Conservation (phyloP, 2,113 vertebrate genomes). For the Alosa alosa region DNA sequence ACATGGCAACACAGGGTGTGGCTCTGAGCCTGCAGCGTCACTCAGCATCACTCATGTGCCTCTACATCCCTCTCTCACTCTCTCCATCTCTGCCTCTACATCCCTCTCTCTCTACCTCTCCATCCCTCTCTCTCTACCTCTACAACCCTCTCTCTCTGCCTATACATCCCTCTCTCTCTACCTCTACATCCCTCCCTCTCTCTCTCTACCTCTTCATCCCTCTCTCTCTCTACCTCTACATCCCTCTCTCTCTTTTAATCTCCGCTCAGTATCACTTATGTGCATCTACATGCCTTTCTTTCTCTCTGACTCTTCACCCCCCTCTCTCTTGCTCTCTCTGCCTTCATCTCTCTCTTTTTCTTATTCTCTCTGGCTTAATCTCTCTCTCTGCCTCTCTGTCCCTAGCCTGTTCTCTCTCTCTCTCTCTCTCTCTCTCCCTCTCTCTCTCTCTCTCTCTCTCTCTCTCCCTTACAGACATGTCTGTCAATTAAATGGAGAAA, state of each 20-base stretch:
- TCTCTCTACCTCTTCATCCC: neutral
- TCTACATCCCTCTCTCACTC: neutral
- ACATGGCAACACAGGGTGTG: conserved; percentile 13
- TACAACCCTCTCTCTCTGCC: too few relatives aligned
- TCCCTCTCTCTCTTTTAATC: too few relatives aligned
- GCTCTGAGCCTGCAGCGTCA: neutral
- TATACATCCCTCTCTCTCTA: too few relatives aligned
- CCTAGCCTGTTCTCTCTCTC: too few relatives aligned
- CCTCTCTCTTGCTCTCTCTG: neutral
- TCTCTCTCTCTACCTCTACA: too few relatives aligned
- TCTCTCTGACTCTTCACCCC: too few relatives aligned
- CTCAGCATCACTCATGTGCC: neutral
- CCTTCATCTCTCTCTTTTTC: neutral
- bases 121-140: too few relatives aligned
- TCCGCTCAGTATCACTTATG: too few relatives aligned
- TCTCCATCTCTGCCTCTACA: neutral
- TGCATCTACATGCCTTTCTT: too few relatives aligned
- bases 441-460: neutral
- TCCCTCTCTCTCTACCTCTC: too few relatives aligned
- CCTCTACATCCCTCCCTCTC: neutral
- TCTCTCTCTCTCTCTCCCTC: neutral
- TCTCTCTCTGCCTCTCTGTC: too few relatives aligned
- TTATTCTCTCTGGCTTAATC: too few relatives aligned
- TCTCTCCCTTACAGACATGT: neutral
- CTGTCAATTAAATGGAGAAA: neutral